Conservation (phyloP, 2,797 vertebrate genomes). For the Zalophus californianus region DNA sequence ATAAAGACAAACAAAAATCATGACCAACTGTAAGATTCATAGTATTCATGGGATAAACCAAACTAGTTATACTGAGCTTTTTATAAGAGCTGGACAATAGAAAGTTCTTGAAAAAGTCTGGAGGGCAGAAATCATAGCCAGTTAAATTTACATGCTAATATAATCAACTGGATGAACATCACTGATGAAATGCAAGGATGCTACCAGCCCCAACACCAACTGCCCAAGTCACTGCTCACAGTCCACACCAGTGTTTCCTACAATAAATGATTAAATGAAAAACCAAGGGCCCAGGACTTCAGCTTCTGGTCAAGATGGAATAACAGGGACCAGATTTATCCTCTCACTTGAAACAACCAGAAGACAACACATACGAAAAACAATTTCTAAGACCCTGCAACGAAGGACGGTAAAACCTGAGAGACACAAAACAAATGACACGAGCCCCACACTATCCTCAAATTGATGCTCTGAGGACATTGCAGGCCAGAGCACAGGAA, state of each 20-base stretch:
- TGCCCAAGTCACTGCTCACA: background rate
- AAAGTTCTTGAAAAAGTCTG: conserved; percentile 8
- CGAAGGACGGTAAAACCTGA: background rate
- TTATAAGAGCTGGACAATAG: background rate
- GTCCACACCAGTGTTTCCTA: background rate
- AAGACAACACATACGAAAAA: background rate
- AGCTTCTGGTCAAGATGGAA: background rate
- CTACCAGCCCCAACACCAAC: background rate
- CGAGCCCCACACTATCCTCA: background rate
- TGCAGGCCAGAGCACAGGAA: background rate
- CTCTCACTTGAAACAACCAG: conserved; percentile 21
- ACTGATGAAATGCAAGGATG: background rate
- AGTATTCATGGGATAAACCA: background rate
- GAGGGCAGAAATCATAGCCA: background rate
- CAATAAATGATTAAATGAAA: background rate
- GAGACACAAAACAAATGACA: background rate
- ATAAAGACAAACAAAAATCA: background rate
- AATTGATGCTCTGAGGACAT: background rate
- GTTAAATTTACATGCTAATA: background rate
- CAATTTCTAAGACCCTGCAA: background rate
- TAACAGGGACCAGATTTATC: conserved; percentile 6
- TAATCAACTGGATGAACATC: background rate
- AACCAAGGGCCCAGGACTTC: background rate
- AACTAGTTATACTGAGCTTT: background rate
- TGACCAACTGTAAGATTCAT: background rate